phyloP scores from a whole-genome alignment of 1,140 invertebrate genomes.

The Melitaea cinxia region DNA sequence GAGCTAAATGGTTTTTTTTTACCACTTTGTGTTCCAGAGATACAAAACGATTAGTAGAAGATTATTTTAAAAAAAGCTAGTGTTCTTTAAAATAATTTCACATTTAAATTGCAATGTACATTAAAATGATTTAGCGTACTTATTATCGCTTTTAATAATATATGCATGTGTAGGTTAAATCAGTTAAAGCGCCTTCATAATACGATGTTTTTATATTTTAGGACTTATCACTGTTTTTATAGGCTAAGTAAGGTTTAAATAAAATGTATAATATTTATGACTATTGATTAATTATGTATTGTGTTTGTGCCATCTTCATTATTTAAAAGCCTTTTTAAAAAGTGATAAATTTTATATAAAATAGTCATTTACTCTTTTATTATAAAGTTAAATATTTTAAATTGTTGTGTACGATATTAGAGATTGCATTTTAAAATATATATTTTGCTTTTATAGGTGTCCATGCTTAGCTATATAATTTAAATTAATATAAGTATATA shows the following conservation, averaged over 20 bases:
- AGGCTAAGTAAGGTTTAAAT: constrained; percentile 22
- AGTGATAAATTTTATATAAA: constrained; percentile 29
- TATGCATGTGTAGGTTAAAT: constrained; percentile 17
- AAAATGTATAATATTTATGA: constrained; percentile 25
- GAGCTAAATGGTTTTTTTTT: neutral
- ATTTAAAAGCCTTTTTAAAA: constrained; percentile 29
- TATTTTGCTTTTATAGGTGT: constrained; percentile 10
- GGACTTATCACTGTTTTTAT: constrained; percentile 34
- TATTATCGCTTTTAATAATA: constrained; percentile 21
- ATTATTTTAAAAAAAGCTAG: constrained; percentile 16
- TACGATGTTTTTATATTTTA: constrained; percentile 27
- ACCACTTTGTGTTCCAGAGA: neutral
- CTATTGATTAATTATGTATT: constrained; percentile 21
- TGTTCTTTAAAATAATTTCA: constrained; percentile 15
- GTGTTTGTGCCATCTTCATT: constrained; percentile 35
- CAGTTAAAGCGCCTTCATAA: constrained; percentile 28
- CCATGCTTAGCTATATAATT: neutral
- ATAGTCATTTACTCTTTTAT: constrained; percentile 20
- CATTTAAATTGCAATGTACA: constrained; percentile 14
- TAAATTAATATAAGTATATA: neutral
- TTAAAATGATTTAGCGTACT: constrained; percentile 16
- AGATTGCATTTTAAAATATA: constrained; percentile 18
- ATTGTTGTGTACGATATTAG: constrained; percentile 25
- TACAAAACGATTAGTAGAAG: neutral
- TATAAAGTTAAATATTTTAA: constrained; percentile 23